Base-by-base conservation (phyloP, 2,888 invertebrate species). In the Trachelus troglodyta region DNA sequence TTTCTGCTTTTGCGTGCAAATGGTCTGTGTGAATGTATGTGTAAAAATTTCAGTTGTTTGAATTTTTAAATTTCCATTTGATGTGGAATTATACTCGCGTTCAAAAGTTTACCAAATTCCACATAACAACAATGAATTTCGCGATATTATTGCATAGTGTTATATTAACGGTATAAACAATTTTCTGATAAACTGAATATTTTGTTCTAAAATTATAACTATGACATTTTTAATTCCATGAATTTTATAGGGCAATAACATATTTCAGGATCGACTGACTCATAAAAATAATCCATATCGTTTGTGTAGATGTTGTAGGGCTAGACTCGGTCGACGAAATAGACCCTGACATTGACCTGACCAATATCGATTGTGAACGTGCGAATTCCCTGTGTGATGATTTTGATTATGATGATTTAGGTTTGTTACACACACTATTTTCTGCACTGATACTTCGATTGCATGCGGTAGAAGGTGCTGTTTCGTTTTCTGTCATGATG, bases 221-320 rank as follows among this genome's bases (percentile, higher is more conserved):
- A 56, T 56, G 23, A 2, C 9, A 56, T 23, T 56, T 9, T 23
- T 56, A 9, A 56, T 23, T 56, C 23, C 56, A 56, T 23, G 23
- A 56, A 56, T 56, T 56, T 23, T 56, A 56, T 56, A 56, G 23
- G 56, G 23, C 23, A 56, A 56, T 56, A 56, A 56, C 6, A 56
- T 56, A 56, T 56, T 56, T 56, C 56, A 56, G 56, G 56, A 56
- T 9, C 23, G 4, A 56, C 23, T 56, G 23, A 56, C 9, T 56
- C 56, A 23, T 56, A 56, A 56, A 56, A 56, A 56, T 56, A 56
- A 56, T 56, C 56, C 6, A 75, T 73, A 73, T 35, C 35, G 33
- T 69, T 56, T 73, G 74, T 76, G 75, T 79, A 80, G 86, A 86
- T 86, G 84, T 84, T 83, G 82, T 86, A 82, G 85, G 83, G 78